Conservation (phyloP, 2,888 invertebrate species). For the Macrosiphum euphorbiae region DNA sequence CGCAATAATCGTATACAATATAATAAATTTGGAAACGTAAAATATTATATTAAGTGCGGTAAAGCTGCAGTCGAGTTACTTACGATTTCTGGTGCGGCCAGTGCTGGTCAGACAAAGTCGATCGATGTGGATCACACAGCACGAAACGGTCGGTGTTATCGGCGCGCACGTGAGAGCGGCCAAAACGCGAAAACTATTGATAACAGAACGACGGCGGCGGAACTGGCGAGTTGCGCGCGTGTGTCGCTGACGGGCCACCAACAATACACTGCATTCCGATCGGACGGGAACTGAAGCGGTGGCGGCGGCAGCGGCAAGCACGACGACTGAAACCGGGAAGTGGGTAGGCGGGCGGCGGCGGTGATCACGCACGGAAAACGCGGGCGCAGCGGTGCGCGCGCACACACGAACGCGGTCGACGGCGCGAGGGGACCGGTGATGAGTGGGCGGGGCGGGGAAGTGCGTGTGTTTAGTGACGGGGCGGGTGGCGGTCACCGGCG, state of each 20-base stretch:
- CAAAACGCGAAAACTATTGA: constrained; percentile 29
- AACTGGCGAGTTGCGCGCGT: neutral
- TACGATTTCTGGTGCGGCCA: neutral
- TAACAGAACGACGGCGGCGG: constrained; percentile 18
- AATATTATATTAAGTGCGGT: neutral
- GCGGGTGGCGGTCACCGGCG: neutral
- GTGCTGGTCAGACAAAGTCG: neutral
- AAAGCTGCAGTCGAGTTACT: neutral
- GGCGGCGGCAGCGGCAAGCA: neutral
- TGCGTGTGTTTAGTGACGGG: neutral
- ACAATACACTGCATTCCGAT: constrained; percentile 31
- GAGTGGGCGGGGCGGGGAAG: neutral
- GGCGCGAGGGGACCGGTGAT: neutral
- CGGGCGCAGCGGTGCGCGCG: constrained; percentile 8
- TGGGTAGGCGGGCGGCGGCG: neutral
- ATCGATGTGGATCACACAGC: neutral
- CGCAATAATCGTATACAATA: neutral
- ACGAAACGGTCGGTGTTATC: neutral
- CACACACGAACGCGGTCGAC: no score
- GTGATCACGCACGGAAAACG: neutral
- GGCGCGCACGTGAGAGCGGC: constrained; percentile 36
- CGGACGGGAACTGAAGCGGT: constrained; percentile 6
- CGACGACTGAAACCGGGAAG: neutral
- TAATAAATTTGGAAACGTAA: neutral
- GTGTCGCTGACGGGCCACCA: neutral